Percentiles rank a stretch among this genome's conserved stretches.
phyloP scores from a whole-genome alignment of 2,888 invertebrate species.

The Heteropelma amictum region DNA sequence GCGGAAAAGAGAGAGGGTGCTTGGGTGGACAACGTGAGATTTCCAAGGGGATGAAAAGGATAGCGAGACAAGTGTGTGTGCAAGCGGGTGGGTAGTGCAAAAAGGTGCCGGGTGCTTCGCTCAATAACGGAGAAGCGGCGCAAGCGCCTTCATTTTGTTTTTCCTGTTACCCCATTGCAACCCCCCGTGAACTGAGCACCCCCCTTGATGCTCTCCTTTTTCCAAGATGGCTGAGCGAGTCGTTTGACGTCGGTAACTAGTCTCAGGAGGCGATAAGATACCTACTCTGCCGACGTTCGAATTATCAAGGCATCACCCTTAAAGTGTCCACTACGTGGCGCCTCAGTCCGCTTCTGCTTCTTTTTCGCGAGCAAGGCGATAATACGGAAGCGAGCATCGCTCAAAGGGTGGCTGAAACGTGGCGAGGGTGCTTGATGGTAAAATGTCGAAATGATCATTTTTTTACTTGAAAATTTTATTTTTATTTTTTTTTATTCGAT shows the following conservation, averaged over 20 bases:
- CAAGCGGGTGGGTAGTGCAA: constrained; percentile 70
- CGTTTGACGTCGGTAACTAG: constrained; percentile 65
- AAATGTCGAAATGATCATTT: constrained; percentile 6
- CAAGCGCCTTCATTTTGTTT: constrained; percentile 79
- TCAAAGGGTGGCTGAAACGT: not conserved
- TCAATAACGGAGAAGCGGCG: constrained; percentile 76
- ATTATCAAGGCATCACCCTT: constrained; percentile 2
- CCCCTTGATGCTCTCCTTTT: constrained; percentile 71
- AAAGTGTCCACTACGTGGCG: constrained; percentile 55
- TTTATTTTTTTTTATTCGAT: too few relatives aligned
- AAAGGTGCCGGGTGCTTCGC: constrained; percentile 75
- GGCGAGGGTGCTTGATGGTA: not conserved
- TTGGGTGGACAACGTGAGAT: constrained; percentile 43
- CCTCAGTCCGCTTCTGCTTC: constrained; percentile 47
- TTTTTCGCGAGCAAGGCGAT: constrained; percentile 36
- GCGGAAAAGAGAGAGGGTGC: constrained; percentile 3
- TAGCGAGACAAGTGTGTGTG: constrained; percentile 49
- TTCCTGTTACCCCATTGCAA: constrained; percentile 66
- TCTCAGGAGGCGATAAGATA: constrained; percentile 55
- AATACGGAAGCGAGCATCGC: not conserved
- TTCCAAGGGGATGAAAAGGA: constrained; percentile 61
- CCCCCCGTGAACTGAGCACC: constrained; percentile 45
- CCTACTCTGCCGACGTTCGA: constrained; percentile 57
- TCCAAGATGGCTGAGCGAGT: constrained; percentile 72
- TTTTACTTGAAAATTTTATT: too few relatives aligned